Base-by-base conservation (phyloP, 2,797 vertebrate genomes). In the Gymnocypris eckloni region DNA sequence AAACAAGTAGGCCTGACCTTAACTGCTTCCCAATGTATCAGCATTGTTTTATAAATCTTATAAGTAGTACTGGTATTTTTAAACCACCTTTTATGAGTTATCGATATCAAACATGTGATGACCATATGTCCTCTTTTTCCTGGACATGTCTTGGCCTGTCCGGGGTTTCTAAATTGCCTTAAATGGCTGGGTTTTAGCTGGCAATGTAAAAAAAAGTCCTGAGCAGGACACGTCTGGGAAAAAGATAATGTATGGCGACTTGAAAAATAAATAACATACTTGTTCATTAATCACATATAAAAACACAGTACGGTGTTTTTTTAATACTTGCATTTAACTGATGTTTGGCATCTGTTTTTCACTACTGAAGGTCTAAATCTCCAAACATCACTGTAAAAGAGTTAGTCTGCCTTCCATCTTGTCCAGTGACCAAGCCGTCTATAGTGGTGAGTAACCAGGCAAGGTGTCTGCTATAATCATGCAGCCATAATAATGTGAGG, bases 351-450 rank as follows among this genome's bases (percentile, higher is more conserved):
- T 72, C 37, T 59, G 13, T 37, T 79, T 28, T 75, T 22, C 20
- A 77, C 41, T 41, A 20, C 20, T n/a, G 61, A 73, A 91, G 92
- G 70, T 22, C 73, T 72, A 81, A 82, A 83, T 84, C 88, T 86
- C 83, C 89, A 78, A 82, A 61, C 12, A 25, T 87, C 39, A 43
- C 88, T 43, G 73, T 91, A 59, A 89, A 86, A 56, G 87, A 91
- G 45, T 33, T 93, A 13, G 67, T 87, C 48, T 90, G 82, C 80
- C 78, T 87, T 59, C 89, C 90, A n/a, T 67, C 84, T 66, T 73
- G 50, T n/a, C 77, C 54, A 48, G 25, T 41, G 9, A 18, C 66
- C 72, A 87, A 61, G 16, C 20, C 37, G 33, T 67, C 82, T 37
- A 72, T 66, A 22, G 45, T 1, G 25, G 87, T 88, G 39, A 83